Evolutionary conservation across 2,888 invertebrate genomes (phyloP).

Genomic region (Nomada ruficornis): DNA sequence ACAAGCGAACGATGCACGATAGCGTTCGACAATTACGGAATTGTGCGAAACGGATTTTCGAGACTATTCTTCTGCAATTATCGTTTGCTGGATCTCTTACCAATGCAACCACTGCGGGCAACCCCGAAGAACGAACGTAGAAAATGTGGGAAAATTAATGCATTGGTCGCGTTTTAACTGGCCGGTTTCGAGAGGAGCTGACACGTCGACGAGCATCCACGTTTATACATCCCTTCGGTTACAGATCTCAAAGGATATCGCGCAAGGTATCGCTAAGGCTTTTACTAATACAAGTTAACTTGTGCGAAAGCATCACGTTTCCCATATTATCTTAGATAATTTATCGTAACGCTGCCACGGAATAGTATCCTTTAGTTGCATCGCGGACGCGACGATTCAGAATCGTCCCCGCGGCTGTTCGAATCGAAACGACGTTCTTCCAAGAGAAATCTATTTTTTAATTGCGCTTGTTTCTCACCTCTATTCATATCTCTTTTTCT

Average conservation of each 20-base stretch:
- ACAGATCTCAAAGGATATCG: conserved; percentile 53
- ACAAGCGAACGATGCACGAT: background rate
- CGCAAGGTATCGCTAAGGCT: conserved; percentile 43
- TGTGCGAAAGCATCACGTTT: conserved; percentile 45
- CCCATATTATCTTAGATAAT: conserved; percentile 55
- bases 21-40: background rate
- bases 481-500: background rate
- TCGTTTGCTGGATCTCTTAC: background rate
- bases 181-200: conserved; percentile 19
- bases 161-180: background rate
- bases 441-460: conserved; percentile 23
- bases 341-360: conserved; percentile 36
- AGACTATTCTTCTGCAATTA: background rate
- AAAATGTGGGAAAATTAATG: background rate
- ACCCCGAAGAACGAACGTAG: conserved; percentile 6
- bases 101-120: background rate
- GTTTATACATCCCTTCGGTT: conserved; percentile 45
- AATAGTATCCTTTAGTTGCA: background rate
- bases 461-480: background rate
- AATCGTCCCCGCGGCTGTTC: conserved; percentile 14
- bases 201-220: conserved; percentile 39
- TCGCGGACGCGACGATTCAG: conserved; percentile 13
- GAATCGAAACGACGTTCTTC: conserved; percentile 1
- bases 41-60: background rate
- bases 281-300: conserved; percentile 36